phyloP scores from a whole-genome alignment of 2,888 invertebrate species.

The Agonopterix subpropinquella region DNA sequence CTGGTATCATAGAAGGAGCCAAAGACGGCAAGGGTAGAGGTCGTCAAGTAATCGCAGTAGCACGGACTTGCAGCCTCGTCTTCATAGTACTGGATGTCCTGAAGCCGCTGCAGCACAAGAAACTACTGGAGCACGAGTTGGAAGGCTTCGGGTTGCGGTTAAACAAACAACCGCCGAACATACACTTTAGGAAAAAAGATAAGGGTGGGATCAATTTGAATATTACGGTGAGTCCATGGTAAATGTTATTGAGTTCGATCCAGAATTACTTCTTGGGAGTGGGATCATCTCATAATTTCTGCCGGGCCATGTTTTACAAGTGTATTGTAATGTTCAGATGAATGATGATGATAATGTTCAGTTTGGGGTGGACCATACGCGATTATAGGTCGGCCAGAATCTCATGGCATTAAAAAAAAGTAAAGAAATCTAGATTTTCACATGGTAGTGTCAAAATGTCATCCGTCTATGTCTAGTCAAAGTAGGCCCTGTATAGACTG shows the following conservation, averaged over 20 bases:
- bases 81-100: conserved; percentile 98
- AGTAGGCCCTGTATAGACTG: no score
- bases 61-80: conserved; percentile 97
- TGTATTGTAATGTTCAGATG: no score
- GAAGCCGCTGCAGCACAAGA: conserved; percentile 97
- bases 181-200: conserved; percentile 96
- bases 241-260: background rate
- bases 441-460: no score
- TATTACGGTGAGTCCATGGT: conserved; percentile 78
- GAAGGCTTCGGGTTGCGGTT: conserved; percentile 98
- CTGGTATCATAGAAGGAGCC: conserved; percentile 99
- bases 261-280: background rate
- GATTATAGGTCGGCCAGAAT: no score
- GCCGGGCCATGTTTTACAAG: no score
- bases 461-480: no score
- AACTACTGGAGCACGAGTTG: conserved; percentile 96
- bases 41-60: conserved; percentile 99
- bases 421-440: no score
- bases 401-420: no score
- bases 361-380: no score
- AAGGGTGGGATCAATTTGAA: conserved; percentile 99
- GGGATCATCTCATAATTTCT: no score
- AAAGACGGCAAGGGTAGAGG: conserved; percentile 99
- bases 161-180: conserved; percentile 98
- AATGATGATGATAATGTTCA: no score